Evolutionary conservation across 1,140 invertebrate species (phyloP).

Genomic region (Papilio helenus): DNA sequence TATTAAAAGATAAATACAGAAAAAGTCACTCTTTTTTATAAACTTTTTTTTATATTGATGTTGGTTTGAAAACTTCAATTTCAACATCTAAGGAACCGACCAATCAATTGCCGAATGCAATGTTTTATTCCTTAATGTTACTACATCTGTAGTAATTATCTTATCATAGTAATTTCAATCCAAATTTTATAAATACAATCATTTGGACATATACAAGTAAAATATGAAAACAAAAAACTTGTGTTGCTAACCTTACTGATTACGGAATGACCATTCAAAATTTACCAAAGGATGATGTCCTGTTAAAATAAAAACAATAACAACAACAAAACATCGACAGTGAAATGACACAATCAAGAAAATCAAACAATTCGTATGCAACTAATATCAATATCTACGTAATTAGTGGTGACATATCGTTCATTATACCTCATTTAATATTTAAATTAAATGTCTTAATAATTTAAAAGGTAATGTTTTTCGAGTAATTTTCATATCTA

Average conservation of each 20-base stretch:
- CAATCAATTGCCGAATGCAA: neutral
- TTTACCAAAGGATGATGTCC: slow-evolving; percentile 44
- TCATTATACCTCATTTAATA: slow-evolving; percentile 79
- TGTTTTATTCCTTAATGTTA: neutral
- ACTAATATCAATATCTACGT: slow-evolving; percentile 62
- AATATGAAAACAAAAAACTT: slow-evolving; percentile 30
- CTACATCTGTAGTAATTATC: too few species aligned
- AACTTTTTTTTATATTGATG: neutral
- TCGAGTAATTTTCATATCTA: slow-evolving; percentile 28
- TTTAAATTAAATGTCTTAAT: slow-evolving; percentile 68
- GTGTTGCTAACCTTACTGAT: slow-evolving; percentile 52
- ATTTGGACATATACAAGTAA: neutral
- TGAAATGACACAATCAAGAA: slow-evolving; percentile 53
- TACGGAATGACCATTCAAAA: slow-evolving; percentile 60
- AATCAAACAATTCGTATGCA: slow-evolving; percentile 78
- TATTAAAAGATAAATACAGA: neutral
- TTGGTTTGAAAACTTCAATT: neutral
- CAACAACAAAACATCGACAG: slow-evolving; percentile 46
- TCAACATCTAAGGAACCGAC: neutral
- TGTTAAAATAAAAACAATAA: slow-evolving; percentile 40
- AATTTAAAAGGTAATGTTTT: slow-evolving; percentile 39
- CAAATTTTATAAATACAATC: neutral
- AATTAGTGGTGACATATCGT: slow-evolving; percentile 71
- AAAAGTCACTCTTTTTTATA: neutral
- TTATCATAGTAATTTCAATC: too few species aligned